phyloP scores from a whole-genome alignment of 1,140 invertebrate genomes.

The Oncopodura yosiiana region DNA sequence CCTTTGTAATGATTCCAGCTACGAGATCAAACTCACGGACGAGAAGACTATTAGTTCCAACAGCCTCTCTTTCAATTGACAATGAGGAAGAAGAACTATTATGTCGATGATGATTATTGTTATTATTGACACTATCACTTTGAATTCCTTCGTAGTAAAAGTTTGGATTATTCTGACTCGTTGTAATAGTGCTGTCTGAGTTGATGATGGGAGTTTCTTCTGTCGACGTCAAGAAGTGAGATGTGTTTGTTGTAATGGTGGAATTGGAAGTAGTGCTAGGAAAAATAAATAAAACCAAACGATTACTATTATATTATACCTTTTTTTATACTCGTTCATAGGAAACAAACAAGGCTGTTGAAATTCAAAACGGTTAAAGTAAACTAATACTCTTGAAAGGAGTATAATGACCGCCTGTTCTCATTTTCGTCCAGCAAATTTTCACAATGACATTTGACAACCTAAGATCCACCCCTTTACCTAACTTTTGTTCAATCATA shows the following conservation, averaged over 20 bases:
- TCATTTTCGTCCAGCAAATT: too few species aligned
- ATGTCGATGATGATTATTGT: constrained; percentile 3
- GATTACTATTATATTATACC: background rate
- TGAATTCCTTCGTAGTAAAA: constrained; percentile 11
- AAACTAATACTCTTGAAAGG: too few species aligned
- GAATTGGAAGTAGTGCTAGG: background rate
- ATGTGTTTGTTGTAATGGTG: background rate
- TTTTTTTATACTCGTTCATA: background rate
- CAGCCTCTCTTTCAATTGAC: background rate
- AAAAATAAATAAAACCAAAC: background rate
- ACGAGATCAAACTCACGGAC: constrained; percentile 31
- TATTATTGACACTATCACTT: constrained; percentile 30
- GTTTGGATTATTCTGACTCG: constrained; percentile 16
- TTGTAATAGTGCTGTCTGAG: constrained; percentile 2
- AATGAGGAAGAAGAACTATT: constrained; percentile 3
- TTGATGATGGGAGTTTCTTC: background rate
- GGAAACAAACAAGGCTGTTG: background rate
- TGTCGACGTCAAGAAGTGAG: too few species aligned
- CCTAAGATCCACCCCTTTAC: too few species aligned
- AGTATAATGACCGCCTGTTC: too few species aligned
- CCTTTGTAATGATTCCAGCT: constrained; percentile 15
- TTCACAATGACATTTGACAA: too few species aligned
- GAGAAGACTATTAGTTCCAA: constrained; percentile 17
- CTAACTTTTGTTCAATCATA: too few species aligned
- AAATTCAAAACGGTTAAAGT: too few species aligned